These are phyloP conservation scores for Anthoptus insignis DNA, from an alignment of 2,888 invertebrate species.

Conservation along the genomic window DNA sequence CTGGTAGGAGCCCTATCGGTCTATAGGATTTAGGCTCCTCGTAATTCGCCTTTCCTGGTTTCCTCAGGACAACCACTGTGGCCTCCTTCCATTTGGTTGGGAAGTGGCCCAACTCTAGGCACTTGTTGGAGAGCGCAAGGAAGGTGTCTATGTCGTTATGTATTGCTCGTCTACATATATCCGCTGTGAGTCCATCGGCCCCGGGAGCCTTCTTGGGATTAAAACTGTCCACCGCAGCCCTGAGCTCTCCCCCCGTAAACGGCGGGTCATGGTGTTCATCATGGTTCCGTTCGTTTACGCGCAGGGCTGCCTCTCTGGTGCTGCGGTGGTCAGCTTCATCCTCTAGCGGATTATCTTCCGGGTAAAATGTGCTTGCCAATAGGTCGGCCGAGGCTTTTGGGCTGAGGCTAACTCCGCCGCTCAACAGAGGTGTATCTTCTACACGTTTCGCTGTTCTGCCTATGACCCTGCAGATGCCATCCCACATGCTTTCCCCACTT, in stretches of 20 bases:
- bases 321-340: conserved; percentile 18
- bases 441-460: not conserved
- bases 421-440: conserved; percentile 5
- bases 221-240: conserved; percentile 5
- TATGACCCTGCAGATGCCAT: conserved; percentile 22
- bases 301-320: conserved; percentile 4
- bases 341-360: conserved; percentile 5
- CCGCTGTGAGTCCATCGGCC: conserved; percentile 39
- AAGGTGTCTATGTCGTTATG: not conserved
- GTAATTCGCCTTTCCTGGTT: not conserved
- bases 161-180: conserved; percentile 34
- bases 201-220: conserved; percentile 44
- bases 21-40: conserved; percentile 30
- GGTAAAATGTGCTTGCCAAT: conserved; percentile 28
- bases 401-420: not conserved
- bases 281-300: not conserved
- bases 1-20: conserved; percentile 13
- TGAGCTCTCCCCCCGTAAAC: conserved; percentile 31
- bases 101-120: conserved; percentile 21
- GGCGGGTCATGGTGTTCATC: conserved; percentile 32
- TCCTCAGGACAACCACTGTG: conserved; percentile 16
- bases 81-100: conserved; percentile 36
- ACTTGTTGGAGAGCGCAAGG: conserved; percentile 28
- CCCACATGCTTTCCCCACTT: conserved; percentile 24
- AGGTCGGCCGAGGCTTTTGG: conserved; percentile 14